These are phyloP conservation scores for Patiria miniata DNA, from an alignment of 35 echinoderm and acorn worm species.

Conservation along the genomic window DNA sequence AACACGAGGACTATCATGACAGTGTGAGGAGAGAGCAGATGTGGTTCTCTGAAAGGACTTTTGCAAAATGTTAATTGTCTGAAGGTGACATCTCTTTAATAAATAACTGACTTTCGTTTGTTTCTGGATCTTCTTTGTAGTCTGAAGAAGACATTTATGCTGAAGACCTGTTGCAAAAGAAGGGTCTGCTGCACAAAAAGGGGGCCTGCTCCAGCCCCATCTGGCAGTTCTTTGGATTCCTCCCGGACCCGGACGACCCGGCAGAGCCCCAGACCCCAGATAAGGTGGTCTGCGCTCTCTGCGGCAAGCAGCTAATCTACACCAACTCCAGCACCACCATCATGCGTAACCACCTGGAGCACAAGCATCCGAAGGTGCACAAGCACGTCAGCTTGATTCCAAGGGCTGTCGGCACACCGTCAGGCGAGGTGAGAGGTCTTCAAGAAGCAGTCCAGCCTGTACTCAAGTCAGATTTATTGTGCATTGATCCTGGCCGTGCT, in stretches of 20 bases:
- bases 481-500: no score
- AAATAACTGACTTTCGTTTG: no score
- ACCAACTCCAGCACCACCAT: slow-evolving; percentile 30
- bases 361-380: slow-evolving; percentile 9
- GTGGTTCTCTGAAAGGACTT: no score
- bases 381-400: not conserved
- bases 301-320: slow-evolving; percentile 38
- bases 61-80: no score
- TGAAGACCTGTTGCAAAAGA: slow-evolving; percentile 2
- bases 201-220: slow-evolving; percentile 23
- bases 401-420: not conserved
- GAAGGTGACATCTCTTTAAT: no score
- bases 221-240: slow-evolving; percentile 48
- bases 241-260: slow-evolving; percentile 24
- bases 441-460: no score
- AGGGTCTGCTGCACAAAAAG: not conserved
- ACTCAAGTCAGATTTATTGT: no score
- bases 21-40: no score
- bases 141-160: not conserved
- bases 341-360: slow-evolving; percentile 40
- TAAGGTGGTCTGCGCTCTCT: slow-evolving; percentile 31
- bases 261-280: not conserved
- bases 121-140: no score
- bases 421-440: not conserved
- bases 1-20: no score